A percentile compares a stretch with the other conserved stretches of the same genome.
Conservation (phyloP, 2,113 vertebrate genomes). For the Odocoileus hemionus region DNA sequence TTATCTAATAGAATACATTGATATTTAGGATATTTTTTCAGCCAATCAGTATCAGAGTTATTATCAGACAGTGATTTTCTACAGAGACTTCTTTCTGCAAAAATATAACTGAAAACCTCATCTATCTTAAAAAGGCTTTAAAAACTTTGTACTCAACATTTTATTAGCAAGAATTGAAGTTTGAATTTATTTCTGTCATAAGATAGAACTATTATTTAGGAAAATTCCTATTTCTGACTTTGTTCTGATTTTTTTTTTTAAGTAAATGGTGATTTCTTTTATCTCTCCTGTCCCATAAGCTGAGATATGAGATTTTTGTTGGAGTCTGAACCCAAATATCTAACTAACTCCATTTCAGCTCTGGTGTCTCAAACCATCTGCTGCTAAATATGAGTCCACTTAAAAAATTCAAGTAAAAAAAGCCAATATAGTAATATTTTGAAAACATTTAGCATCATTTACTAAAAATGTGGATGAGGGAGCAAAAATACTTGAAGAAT, state of each 20-base stretch:
- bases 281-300: conserved; percentile 42
- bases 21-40: not conserved
- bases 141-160: not conserved
- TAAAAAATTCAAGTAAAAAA: conserved; percentile 78
- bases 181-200: conserved; percentile 12
- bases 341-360: conserved; percentile 75
- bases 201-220: conserved; percentile 2
- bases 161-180: conserved; percentile 39
- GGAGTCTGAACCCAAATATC: conserved; percentile 73
- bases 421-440: conserved; percentile 77
- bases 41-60: not conserved
- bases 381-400: conserved; percentile 79
- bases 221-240: conserved; percentile 40
- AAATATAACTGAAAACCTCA: not conserved
- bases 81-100: not conserved
- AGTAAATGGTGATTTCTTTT: conserved; percentile 50
- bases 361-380: conserved; percentile 72
- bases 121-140: not conserved
- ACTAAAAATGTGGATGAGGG: conserved; percentile 75
- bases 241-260: not conserved
- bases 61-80: conserved; percentile 8
- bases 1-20: not conserved
- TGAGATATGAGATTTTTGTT: conserved; percentile 62
- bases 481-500: conserved; percentile 74
- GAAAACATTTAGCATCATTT: conserved; percentile 76